Conservation (phyloP, 2,113 vertebrate species). For the Pluvianellus socialis region DNA sequence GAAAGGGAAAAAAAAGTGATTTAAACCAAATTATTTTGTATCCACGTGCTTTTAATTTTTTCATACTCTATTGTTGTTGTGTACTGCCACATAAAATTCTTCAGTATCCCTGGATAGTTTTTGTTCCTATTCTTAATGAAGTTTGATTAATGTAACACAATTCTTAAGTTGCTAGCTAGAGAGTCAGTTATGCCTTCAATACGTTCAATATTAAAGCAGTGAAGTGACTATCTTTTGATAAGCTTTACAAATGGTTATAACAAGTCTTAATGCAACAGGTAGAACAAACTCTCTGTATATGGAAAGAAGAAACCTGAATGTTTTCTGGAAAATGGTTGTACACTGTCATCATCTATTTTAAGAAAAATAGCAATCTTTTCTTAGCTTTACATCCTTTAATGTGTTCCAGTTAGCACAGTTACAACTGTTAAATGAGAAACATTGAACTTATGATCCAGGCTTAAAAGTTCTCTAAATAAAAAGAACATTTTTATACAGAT, state of each 20-base stretch:
- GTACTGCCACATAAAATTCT: neutral
- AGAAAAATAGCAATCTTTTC: neutral
- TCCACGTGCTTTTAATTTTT: neutral
- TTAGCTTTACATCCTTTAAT: neutral
- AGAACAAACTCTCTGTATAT: neutral
- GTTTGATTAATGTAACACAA: neutral
- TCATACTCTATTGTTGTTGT: neutral
- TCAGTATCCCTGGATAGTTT: neutral
- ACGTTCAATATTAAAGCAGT: neutral
- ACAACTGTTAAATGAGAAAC: neutral
- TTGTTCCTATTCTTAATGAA: neutral
- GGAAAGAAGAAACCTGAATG: neutral
- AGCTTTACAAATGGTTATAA: neutral
- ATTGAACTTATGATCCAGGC: neutral
- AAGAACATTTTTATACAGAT: neutral
- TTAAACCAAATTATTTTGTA: neutral
- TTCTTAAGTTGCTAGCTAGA: neutral
- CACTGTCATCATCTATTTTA: neutral
- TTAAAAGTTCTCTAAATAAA: neutral
- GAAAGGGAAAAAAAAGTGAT: constrained; percentile 80
- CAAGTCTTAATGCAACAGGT: neutral
- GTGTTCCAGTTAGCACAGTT: neutral
- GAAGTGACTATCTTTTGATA: neutral
- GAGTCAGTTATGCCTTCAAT: neutral
- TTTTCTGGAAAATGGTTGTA: neutral